Evolutionary conservation across 2,797 vertebrate species (phyloP), one percentile per base, ranked within the genome.

Genomic region (Mormyrus proboscirostris): DNA sequence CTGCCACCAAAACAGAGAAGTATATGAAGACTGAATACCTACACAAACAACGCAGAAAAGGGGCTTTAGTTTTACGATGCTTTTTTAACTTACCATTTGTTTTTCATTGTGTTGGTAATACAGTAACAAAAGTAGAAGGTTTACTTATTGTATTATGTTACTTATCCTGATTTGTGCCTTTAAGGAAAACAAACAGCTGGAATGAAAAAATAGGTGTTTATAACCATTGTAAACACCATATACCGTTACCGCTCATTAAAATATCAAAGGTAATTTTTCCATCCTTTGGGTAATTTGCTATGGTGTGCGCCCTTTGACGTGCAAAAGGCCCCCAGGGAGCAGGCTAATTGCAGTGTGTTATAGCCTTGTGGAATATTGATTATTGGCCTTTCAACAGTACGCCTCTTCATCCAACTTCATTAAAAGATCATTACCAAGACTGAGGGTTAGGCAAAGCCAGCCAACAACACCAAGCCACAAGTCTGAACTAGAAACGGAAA

Each of bases 281-380:
- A 9, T 84, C 88, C 76, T 79, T 51, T 84, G 85, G 7, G 89
- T 2, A 90, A 90, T 91, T 91, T 90, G 91, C 92, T 91, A 87
- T 92, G 92, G 51, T 89, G 73, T 92, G 93, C 93, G 92, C 91
- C 92, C 93, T 94, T 49, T 93, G 91, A 92, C 91, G 89, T 91
- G 65, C 38, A 14, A 29, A 90, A 89, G 57, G 86, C 69, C 91
- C 89, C 91, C 88, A 53, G 90, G 93, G 91, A 91, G 55, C 82
- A 14, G 91, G 91, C 89, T 94, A 93, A 95, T 94, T 94, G 90
- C 90, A 88, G 89, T 62, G 79, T 91, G 93, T 93, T 93, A 94
- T 90, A 93, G 92, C 90, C 91, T 92, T 51, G 49, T 91, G 90
- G 87, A 88, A 88, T 91, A 91, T 92, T 90, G 91, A 92, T 92